Percentiles rank a stretch among this genome's conserved stretches.
Evolutionary conservation across 2,888 invertebrate genomes (phyloP).

Genomic region (Gymnosoma rotundatum): DNA sequence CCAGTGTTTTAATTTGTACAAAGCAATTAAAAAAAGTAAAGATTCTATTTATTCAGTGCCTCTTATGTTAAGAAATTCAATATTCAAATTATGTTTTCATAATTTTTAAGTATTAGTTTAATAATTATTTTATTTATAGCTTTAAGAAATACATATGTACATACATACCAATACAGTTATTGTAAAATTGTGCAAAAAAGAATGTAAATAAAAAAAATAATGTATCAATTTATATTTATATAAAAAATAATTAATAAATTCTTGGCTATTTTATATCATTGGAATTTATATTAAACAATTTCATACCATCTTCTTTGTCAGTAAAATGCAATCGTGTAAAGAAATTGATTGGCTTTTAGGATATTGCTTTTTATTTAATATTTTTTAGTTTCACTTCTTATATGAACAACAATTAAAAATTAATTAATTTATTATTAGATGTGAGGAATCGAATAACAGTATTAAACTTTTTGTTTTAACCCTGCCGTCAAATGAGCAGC

Average conservation of each 20-base stretch:
- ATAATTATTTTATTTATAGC: slow-evolving; percentile 30
- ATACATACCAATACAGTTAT: background rate
- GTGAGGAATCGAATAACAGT: no score
- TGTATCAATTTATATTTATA: slow-evolving; percentile 30
- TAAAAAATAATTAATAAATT: background rate
- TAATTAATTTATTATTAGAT: no score
- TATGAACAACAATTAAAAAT: no score
- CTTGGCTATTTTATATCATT: background rate
- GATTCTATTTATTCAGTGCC: slow-evolving; percentile 45
- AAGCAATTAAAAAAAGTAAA: slow-evolving; percentile 16
- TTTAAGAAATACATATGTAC: slow-evolving; percentile 25
- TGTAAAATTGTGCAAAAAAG: background rate
- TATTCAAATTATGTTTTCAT: slow-evolving; percentile 24
- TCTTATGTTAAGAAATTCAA: slow-evolving; percentile 7
- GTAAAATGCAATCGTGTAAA: no score
- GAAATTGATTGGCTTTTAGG: no score
- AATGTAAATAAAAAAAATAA: slow-evolving; percentile 13
- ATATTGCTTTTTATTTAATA: no score
- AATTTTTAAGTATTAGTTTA: slow-evolving; percentile 40
- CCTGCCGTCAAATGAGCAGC: no score
- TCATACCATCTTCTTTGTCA: no score
- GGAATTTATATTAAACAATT: background rate
- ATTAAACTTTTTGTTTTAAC: no score
- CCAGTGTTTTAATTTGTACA: slow-evolving; percentile 16
- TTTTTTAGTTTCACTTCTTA: no score